Conservation (phyloP, 2,113 vertebrate genomes). For the Solea solea region DNA sequence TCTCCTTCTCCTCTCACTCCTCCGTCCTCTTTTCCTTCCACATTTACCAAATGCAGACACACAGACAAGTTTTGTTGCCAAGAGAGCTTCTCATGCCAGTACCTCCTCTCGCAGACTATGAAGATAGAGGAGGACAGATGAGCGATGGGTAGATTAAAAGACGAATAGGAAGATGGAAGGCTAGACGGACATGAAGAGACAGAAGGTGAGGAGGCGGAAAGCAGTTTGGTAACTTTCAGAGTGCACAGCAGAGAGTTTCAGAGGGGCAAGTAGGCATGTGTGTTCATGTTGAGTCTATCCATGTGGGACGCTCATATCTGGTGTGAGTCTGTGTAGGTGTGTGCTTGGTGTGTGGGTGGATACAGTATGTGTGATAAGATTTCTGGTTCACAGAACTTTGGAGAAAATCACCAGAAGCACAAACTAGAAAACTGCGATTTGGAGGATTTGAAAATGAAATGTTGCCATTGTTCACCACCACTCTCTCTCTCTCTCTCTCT, state of each 20-base stretch:
- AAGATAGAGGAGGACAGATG: constrained; percentile 24
- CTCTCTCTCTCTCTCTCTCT: background rate
- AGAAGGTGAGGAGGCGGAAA: constrained; percentile 80
- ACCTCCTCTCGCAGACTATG: background rate
- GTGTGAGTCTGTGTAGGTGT: constrained; percentile 49
- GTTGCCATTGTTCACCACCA: constrained; percentile 7
- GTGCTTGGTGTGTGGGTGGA: constrained; percentile 55
- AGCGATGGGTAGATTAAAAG: constrained; percentile 35
- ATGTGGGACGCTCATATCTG: constrained; percentile 58
- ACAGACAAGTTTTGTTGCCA: constrained; percentile 1
- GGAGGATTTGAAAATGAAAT: constrained; percentile 32
- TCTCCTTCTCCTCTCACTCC: background rate
- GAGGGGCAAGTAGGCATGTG: constrained; percentile 55
- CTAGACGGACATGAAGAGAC: constrained; percentile 61
- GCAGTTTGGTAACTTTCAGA: constrained; percentile 72
- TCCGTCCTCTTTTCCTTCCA: background rate
- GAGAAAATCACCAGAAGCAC: constrained; percentile 60
- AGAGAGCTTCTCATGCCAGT: constrained; percentile 14
- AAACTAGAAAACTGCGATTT: constrained; percentile 47
- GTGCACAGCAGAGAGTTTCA: constrained; percentile 65
- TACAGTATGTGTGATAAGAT: constrained; percentile 57
- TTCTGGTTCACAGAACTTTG: constrained; percentile 63
- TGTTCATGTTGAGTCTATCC: constrained; percentile 46
- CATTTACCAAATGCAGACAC: constrained; percentile 1
- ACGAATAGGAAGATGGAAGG: constrained; percentile 34